A percentile compares a stretch with the other conserved stretches of the same genome.
Conservation (phyloP, 2,113 vertebrate species). For the Donacobius atricapilla region DNA sequence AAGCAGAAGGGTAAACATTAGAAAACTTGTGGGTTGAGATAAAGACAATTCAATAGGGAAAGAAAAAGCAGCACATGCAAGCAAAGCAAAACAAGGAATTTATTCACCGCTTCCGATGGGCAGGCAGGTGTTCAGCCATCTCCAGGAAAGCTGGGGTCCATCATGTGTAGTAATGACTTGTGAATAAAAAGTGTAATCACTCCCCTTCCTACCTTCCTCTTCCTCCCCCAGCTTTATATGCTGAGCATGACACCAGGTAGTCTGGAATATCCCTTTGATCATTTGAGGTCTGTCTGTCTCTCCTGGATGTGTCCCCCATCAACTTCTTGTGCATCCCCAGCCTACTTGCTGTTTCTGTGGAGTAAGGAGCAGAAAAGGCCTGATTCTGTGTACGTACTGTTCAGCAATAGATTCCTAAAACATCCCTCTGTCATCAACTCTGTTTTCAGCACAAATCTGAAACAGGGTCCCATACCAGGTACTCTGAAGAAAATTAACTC, state of each 20-base stretch:
- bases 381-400: neutral
- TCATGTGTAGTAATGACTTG: neutral
- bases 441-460: neutral
- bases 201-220: neutral
- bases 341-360: too few species aligned
- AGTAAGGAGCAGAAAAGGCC: neutral
- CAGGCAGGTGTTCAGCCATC: neutral
- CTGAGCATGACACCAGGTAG: neutral
- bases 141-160: neutral
- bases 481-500: neutral
- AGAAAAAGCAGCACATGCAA: neutral
- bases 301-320: too few species aligned
- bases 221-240: neutral
- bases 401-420: neutral
- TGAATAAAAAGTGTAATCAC: neutral
- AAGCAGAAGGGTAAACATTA: neutral
- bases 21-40: neutral
- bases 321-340: neutral
- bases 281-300: neutral
- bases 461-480: neutral
- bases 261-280: neutral
- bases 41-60: neutral
- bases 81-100: neutral
- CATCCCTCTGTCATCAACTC: neutral
- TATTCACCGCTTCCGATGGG: neutral